Base-by-base conservation (phyloP, 1,140 invertebrate species). In the Bombus consobrinus region DNA sequence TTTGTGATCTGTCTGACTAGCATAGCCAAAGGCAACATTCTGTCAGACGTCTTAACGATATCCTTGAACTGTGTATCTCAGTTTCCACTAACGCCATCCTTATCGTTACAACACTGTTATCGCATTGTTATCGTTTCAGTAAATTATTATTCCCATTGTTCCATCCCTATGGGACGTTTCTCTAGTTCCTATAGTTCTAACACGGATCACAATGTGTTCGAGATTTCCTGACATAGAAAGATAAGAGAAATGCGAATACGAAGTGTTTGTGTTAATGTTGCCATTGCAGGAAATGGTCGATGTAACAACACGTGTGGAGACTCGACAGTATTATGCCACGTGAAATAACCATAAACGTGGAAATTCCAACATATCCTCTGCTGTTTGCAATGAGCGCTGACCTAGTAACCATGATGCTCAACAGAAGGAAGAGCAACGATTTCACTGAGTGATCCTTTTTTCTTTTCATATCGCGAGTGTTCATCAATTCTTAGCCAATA, bases 341-440 rank as follows among this genome's bases (percentile, higher is more conserved):
- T 73, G 86, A 87, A 87, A 84, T 74, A 53, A 78, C 81, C 69
- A 59, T 84, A 84, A 84, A 84, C 77, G 74, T 64, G 59, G 69
- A 84, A 87, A 87, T 73, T 84, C 74, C 59, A 64, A 66, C 47
- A 62, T 69, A 85, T 75, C 68, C 69, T 62, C 75, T 69, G 41
- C 12, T 71, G 25, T 85, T 90, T 88, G 72, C 68, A 85, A 85
- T 87, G 74, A 37, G 47, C 75, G 75, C 41, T 79, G 89, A 88
- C 81, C 89, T 64, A 90, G 62, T 90, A 90, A 90, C 74, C 73
- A 85, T 85, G 77, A 83, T 83, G 85, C 85, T 72, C 72, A 59
- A 13, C 37, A 83, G 59, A 43, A 68, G 57, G 64, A 77, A 72
- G 73, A 59, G 57, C 57, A 47, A 73, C 81, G 81, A 84, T 87